Base-by-base conservation (phyloP, 2,797 vertebrate genomes). In the Perdix hodgsoniae region DNA sequence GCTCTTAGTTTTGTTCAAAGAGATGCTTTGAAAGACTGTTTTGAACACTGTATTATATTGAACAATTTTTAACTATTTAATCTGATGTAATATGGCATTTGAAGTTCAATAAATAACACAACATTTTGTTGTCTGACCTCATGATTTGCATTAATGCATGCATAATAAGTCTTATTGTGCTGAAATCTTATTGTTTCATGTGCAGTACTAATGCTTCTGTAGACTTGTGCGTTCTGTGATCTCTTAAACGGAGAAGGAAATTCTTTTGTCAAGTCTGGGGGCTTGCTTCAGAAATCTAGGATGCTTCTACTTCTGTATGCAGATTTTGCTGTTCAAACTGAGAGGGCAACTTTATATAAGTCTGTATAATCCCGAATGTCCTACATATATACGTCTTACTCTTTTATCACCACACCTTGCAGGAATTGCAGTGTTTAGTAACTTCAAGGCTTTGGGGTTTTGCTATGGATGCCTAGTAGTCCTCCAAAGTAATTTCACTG, bases 51-150 rank as follows among this genome's bases (percentile, higher is more conserved):
- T 92, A 90, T 83, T n/a, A 76, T 88, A 93, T 64, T 88, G 88
- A 73, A 76, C 64, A 66, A 31, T 96, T 96, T 93, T 91, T 93
- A 97, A 93, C 79, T 96, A 95, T 94, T 97, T 96, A 90, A 83
- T 93, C 92, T 88, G 70, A 57, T 78, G 57, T 95, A 75, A 87
- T 14, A n/a, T 96, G 91, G 39, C 77, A 76, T 90, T 88, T 83
- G 81, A 96, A 82, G 63, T 95, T 96, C 89, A 96, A 91, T 94
- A 96, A 96, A 86, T 31, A 90, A 74, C 22, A 9, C 57, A 93
- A 69, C 72, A 70, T 17, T 70, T 29, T 39, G 11, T 73, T 95
- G 83, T 94, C 70, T 67, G 61, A 77, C 61, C 17, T 90, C 1
- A 1, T 88, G 47, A 13, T 86, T 70, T 91, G 24, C 73, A 31